Percentiles rank a stretch among this genome's conserved stretches.
phyloP scores from a whole-genome alignment of 1,140 invertebrate species.

The Lasaia peninsularis region DNA sequence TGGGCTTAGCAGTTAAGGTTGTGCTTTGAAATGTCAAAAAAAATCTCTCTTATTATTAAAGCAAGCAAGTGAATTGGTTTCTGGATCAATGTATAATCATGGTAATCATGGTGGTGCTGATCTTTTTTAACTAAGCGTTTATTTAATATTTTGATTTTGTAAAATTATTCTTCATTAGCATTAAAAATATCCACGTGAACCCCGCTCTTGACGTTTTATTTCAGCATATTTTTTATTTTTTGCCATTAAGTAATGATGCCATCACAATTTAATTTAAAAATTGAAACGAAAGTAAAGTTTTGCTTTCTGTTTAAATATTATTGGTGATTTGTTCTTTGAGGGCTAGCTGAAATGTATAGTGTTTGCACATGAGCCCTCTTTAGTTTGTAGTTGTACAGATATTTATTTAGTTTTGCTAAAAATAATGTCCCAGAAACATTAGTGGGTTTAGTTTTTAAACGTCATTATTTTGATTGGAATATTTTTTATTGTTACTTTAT shows the following conservation, averaged over 20 bases:
- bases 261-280: constrained; percentile 4
- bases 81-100: too few relatives aligned
- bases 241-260: neutral
- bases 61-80: too few relatives aligned
- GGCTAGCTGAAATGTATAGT: constrained; percentile 2
- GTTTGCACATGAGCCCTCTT: neutral
- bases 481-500: constrained; percentile 10
- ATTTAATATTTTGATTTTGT: too few relatives aligned
- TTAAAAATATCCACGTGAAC: too few relatives aligned
- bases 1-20: too few relatives aligned
- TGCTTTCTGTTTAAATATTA: constrained; percentile 1
- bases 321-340: neutral
- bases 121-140: too few relatives aligned
- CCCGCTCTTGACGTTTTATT: too few relatives aligned
- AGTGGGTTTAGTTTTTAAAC: neutral
- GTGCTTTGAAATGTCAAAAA: too few relatives aligned
- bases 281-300: neutral
- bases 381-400: constrained; percentile 9
- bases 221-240: too few relatives aligned
- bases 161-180: too few relatives aligned
- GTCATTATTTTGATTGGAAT: neutral
- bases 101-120: too few relatives aligned
- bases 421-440: neutral
- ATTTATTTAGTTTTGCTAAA: constrained; percentile 13
- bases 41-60: too few relatives aligned